Percentiles rank a stretch among this genome's conserved stretches.
Conservation (phyloP, 2,888 invertebrate species). For the Metallyticus violacea region DNA sequence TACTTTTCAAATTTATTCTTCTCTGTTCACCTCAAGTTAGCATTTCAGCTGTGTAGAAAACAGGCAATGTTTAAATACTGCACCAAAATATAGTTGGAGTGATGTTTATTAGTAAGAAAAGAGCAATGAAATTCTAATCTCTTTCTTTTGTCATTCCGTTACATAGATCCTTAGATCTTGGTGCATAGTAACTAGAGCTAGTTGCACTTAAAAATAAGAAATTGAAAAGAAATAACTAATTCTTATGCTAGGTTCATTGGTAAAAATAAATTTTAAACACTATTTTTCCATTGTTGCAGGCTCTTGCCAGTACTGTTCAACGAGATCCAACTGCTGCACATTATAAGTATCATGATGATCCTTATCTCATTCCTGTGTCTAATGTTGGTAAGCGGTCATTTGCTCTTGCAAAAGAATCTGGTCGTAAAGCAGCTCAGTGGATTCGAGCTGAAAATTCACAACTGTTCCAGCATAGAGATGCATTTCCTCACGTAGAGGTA, state of each 20-base stretch:
- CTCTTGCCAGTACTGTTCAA: conserved; percentile 74
- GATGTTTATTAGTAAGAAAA: no score
- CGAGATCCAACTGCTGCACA: conserved; percentile 81
- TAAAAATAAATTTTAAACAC: neutral
- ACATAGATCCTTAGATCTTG: no score
- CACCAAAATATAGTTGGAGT: no score
- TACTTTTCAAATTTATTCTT: no score
- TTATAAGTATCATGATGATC: conserved; percentile 91
- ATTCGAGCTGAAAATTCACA: conserved; percentile 69
- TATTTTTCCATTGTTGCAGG: conserved; percentile 44
- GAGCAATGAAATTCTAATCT: neutral
- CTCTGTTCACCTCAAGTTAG: no score
- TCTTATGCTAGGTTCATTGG: neutral
- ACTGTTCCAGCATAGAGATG: conserved; percentile 61
- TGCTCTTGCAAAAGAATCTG: conserved; percentile 80
- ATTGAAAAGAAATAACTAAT: neutral
- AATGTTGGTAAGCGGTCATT: conserved; percentile 66
- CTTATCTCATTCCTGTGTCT: conserved; percentile 75
- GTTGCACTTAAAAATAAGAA: neutral
- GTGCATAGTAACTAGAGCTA: no score
- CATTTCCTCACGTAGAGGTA: conserved; percentile 62
- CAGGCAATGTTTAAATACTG: no score
- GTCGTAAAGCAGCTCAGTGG: conserved; percentile 83
- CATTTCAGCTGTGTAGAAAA: no score
- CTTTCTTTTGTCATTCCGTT: no score